Base-by-base conservation (phyloP, 2,113 vertebrate genomes). In the Aegotheles bennettii region DNA sequence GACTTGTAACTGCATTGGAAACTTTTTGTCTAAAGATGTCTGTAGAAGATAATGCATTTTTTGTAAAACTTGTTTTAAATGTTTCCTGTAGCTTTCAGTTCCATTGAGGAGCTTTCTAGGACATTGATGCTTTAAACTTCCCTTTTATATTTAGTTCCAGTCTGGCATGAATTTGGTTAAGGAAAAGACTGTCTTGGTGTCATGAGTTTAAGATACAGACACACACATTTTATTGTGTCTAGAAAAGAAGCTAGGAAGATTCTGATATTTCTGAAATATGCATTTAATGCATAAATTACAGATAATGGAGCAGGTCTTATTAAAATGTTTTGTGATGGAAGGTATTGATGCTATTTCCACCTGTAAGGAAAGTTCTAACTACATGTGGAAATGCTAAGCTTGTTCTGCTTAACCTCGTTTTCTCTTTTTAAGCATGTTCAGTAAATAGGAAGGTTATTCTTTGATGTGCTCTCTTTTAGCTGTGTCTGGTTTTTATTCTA, bases 281-380 rank as follows among this genome's bases (percentile, higher is more conserved):
- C 98, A 98, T 97, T 92, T 97, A 78, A 98, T 99, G 99, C 99
- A 99, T 99, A 99, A 98, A 97, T 97, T 92, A 97, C 93, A 97
- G 97, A 97, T 97, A 95, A 96, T 24, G 23, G 96, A 97, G 93
- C 90, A 64, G 92, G 84, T 87, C 40, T 94, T 93, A 68, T 11
- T 64, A 40, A 96, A 90, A 45, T 81, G 87, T 64, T 83, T 96
- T 93, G 84, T 74, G 78, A 85, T 90, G 60, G 95, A 87, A 75
- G 53, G 71, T 79, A 31, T 29, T 63, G 67, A 85, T 95, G 94
- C 96, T 89, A 86, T 98, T 98, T 98, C 97, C 97, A 97, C 96
- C 91, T 94, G 97, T 96, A 97, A 96, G 97, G 92, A 83, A 94
- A 95, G 82, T 89, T 97, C 96, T 94, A 78, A 89, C 96, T 95